Base-by-base conservation (phyloP, 35 echinoderm and acorn worm species). In the Lytechinus pictus region DNA sequence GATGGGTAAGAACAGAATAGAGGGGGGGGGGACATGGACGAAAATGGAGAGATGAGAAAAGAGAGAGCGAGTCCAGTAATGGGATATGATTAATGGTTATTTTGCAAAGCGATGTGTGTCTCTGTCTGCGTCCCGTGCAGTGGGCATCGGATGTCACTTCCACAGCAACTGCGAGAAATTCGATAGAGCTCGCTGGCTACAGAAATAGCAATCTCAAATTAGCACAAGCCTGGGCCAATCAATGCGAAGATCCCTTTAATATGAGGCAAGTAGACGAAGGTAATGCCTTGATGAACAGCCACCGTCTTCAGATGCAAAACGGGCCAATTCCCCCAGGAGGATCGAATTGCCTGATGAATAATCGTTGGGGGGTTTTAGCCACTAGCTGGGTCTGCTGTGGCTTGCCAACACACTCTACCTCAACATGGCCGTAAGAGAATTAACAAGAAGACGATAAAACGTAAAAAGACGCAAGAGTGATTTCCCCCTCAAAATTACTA, bases 81-180 rank as follows among this genome's bases (percentile, higher is more conserved):
- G 92, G 92, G 92, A 93, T 93, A 93, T 93, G 92, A 93, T 93
- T 93, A 93, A 93, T 93, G 92, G 92, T 93, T 93, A 93, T 93
- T 93, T 93, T 93, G 92, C 92, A 93, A 93, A 93, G 92, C 92
- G 92, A 57, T 93, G 54, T 93, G 53, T 54, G 92, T 93, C 92
- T 54, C 54, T 57, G 92, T 93, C 92, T 57, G 52, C 52, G 92
- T 93, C 52, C 52, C 53, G 92, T 54, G 92, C 92, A 54, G 54
- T 54, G 29, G 92, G 92, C 92, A 93, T 93, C 92, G 53, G 92
- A 57, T 93, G 92, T 55, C 92, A 93, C 92, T 93, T 93, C 92
- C 54, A 93, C 92, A 53, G 92, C 92, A 55, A 93, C 92, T 54
- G 29, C 92, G 92, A 57, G 92, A 93, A 93, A 93, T 93, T 93